These are phyloP conservation scores for Melanotaenia maccullochi DNA, from an alignment of 2,797 vertebrate species.

Conservation along the genomic window DNA sequence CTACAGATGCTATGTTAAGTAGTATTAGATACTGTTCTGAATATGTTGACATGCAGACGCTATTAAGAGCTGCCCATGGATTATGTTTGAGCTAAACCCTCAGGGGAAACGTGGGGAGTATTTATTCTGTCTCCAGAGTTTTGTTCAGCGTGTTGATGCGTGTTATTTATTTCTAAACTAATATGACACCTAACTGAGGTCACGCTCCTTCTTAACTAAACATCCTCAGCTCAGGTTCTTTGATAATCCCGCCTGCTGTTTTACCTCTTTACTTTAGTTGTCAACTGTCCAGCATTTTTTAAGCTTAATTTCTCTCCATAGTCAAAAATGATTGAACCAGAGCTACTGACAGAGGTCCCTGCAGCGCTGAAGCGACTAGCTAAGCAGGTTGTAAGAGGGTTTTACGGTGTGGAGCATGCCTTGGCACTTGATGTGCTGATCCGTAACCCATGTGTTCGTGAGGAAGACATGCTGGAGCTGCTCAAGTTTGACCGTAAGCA, in stretches of 20 bases:
- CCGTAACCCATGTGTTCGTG: constrained; percentile 95
- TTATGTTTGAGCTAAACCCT: neutral
- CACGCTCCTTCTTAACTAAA: neutral
- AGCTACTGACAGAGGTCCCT: constrained; percentile 93
- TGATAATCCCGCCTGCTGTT: neutral
- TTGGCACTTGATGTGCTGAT: constrained; percentile 97
- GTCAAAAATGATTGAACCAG: constrained; percentile 91
- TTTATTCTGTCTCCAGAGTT: neutral
- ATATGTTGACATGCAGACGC: neutral
- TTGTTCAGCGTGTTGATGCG: no score
- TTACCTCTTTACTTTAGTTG: neutral
- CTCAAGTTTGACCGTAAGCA: constrained; percentile 98
- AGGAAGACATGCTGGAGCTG: constrained; percentile 98
- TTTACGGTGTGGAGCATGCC: constrained; percentile 95
- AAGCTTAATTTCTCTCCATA: constrained; percentile 17
- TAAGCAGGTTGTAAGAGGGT: constrained; percentile 96
- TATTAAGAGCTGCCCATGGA: neutral
- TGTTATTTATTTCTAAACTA: neutral
- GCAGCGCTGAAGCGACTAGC: constrained; percentile 94
- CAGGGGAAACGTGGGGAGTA: neutral
- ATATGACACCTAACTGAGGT: neutral
- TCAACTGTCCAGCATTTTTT: neutral
- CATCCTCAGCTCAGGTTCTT: no score
- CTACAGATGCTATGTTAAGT: neutral
- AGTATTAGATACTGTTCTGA: neutral